Evolutionary conservation across 2,113 vertebrate genomes (phyloP), one percentile per base, ranked within the genome.

Genomic region (Setophaga petechia): DNA sequence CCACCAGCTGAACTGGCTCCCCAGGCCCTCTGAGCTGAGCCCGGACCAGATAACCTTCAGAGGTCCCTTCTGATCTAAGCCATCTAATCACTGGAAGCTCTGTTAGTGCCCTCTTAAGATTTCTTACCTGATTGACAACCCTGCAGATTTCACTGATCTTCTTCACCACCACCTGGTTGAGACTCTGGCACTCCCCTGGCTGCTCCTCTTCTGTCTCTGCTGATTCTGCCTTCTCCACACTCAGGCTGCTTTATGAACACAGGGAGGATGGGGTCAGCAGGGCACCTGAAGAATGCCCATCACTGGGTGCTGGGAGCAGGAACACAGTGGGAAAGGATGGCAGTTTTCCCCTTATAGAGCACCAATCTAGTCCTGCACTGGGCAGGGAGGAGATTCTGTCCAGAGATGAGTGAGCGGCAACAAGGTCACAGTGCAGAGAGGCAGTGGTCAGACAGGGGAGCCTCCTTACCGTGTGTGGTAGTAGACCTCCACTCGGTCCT

Each of bases 91-190:
- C 18, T 30, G 41, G 25, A 21, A 72, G 58, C 24, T 88, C 52
- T 74, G 49, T 30, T 49, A 27, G 15, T 20, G 28, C 6, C 13
- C 15, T 47, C 58, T 62, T 57, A 24, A 79, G 54, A 91, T 66
- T 46, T 86, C 16, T 97, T 97, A 99, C 99, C 99, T 99, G 99
- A 86, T 99, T 99, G 67, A 99, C 99, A 33, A 98, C 98, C 55
- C 99, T 98, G 97, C 99, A 99, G 96, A 99, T 99, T 95, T 99
- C 99, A 25, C 98, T 98, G 25, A 99, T 98, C 93, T 98, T 99
- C 93, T 98, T 98, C 81, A 99, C 98, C 63, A 99, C 97, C 69
- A 98, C 93, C 44, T 98, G 99, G 96, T 99, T 99, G 69, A 99
- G 98, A 57, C 97, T 97, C 74, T 98, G 95, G 86, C 98, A 99